Base-by-base conservation (phyloP, 1,140 invertebrate genomes). In the Drosophila biarmipes region DNA sequence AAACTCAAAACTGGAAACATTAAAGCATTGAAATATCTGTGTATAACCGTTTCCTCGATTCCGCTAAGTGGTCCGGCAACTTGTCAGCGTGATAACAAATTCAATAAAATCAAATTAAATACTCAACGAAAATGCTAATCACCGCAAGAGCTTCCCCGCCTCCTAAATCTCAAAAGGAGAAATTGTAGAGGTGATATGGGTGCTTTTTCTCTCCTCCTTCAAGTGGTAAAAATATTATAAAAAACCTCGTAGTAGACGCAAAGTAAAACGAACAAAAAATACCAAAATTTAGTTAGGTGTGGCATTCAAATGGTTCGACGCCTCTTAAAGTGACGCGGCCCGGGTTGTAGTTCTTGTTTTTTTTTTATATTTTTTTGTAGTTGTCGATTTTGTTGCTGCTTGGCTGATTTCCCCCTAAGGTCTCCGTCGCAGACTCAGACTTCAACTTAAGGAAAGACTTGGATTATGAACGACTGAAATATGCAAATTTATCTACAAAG, bases 51-150 rank as follows among this genome's bases (percentile, higher is more conserved):
- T 48, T 69, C 51, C 64, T 71, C 67, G 46, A 69, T 76, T 55
- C 75, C 74, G 48, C 75, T 87, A 89, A 87, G 82, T 87, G 84
- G 82, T 89, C 80, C 76, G 76, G 63, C 79, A 80, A 84, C 75
- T 87, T 87, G 84, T 79, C 72, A 80, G 78, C 73, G 74, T 87
- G 73, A 80, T 84, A 87, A 84, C 79, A 89, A 80, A 84, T 76
- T 89, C 84, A 89, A 87, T 89, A 80, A 89, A 87, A 87, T 79
- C 71, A 79, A 87, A 87, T 89, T 89, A 87, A 87, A 87, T 84
- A 87, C 79, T 80, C 84, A 78, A 87, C 84, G 84, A 84, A 87
- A 80, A 87, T 87, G 84, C 84, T 80, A 87, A 87, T 89, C 69
- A 82, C 74, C 53, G 40, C 21, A 17, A 35, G 34, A 54, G 49